These are phyloP conservation scores for Cynoglossus semilaevis DNA, from an alignment of 2,113 vertebrate species.

Conservation along the genomic window DNA sequence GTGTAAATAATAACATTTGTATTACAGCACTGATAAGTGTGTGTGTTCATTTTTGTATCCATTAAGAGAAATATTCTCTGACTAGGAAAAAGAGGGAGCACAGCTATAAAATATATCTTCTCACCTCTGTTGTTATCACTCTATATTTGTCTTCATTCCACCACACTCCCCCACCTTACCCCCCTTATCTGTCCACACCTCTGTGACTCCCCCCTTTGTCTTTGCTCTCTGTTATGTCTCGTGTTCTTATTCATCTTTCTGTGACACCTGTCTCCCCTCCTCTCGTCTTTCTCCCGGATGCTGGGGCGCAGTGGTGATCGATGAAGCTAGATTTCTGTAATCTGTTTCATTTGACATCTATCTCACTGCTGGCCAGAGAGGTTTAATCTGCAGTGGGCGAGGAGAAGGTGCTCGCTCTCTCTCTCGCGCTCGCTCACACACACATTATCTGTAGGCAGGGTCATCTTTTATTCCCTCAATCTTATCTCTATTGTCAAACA, in stretches of 20 bases:
- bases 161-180: not conserved
- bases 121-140: conserved; percentile 6
- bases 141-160: conserved; percentile 13
- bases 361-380: conserved; percentile 46
- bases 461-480: conserved; percentile 38
- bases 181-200: conserved; percentile 14
- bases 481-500: conserved; percentile 44
- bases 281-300: not conserved
- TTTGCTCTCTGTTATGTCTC: not conserved
- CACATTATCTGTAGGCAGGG: not conserved
- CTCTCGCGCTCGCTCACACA: conserved; percentile 1
- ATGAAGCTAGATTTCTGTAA: conserved; percentile 57
- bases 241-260: conserved; percentile 21
- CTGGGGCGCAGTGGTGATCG: conserved; percentile 38
- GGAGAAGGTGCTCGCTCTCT: conserved; percentile 22
- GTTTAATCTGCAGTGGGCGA: conserved; percentile 44
- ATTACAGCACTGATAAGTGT: too few species aligned
- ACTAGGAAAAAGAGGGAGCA: not conserved
- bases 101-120: conserved; percentile 13
- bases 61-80: not conserved
- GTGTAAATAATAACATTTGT: too few species aligned
- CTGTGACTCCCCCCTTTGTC: conserved; percentile 3
- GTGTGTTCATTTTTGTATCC: too few species aligned
- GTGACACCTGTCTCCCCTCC: conserved; percentile 2
- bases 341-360: conserved; percentile 65